These are phyloP conservation scores for Argyresthia goedartella DNA, from an alignment of 2,888 invertebrate genomes.

Conservation along the genomic window DNA sequence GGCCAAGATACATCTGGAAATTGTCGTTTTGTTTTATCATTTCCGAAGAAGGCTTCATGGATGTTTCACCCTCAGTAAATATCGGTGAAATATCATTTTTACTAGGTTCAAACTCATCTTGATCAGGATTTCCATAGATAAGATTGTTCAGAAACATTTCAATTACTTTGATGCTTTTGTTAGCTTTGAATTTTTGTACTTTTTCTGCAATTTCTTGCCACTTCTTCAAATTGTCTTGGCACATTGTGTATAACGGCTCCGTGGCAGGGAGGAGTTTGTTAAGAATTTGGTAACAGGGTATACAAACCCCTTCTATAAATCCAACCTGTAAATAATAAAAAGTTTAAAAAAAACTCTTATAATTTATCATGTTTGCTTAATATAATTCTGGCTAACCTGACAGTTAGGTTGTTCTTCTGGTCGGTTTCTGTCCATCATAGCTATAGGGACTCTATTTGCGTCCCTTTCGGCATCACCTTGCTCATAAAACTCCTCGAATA, in stretches of 20 bases:
- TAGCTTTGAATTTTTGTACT: too few relatives aligned
- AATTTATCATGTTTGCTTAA: neutral
- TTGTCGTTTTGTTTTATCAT: too few relatives aligned
- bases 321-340: constrained; percentile 72
- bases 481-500: constrained; percentile 86
- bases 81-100: too few relatives aligned
- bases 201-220: too few relatives aligned
- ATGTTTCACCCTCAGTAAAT: too few relatives aligned
- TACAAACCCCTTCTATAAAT: constrained; percentile 83
- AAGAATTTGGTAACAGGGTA: constrained; percentile 83
- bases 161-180: too few relatives aligned
- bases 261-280: constrained; percentile 78
- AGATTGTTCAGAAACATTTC: too few relatives aligned
- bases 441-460: constrained; percentile 78
- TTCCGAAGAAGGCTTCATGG: too few relatives aligned
- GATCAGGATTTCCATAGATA: too few relatives aligned
- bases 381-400: constrained; percentile 62
- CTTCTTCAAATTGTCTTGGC: constrained; percentile 68
- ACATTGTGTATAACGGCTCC: constrained; percentile 77
- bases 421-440: constrained; percentile 85
- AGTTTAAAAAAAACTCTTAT: neutral
- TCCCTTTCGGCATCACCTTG: constrained; percentile 81
- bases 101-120: too few relatives aligned
- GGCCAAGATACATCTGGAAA: too few relatives aligned
- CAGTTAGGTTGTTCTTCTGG: constrained; percentile 81